phyloP scores from a whole-genome alignment of 2,113 vertebrate genomes.

The Calypte anna region DNA sequence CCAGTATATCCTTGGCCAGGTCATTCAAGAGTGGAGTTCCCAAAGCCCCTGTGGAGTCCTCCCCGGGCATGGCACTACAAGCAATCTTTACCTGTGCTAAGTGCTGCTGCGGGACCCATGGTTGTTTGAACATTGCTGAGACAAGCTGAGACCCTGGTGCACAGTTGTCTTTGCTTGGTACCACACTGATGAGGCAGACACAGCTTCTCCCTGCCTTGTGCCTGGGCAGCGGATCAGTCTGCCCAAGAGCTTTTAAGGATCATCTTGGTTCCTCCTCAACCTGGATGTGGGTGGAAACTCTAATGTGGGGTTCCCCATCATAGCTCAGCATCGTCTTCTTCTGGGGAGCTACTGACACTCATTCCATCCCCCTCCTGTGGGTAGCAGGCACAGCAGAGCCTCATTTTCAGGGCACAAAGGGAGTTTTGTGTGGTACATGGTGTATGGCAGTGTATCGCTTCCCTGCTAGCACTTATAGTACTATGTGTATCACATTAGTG shows the following conservation, averaged over 20 bases:
- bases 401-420: neutral
- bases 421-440: neutral
- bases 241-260: neutral
- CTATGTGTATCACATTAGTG: neutral
- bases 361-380: neutral
- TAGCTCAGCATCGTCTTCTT: neutral
- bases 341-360: neutral
- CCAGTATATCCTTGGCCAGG: neutral
- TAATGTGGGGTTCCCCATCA: neutral
- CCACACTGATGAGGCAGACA: rapidly evolving
- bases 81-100: rapidly evolving
- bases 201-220: neutral
- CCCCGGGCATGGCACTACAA: rapidly evolving
- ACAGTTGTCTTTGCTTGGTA: neutral
- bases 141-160: rapidly evolving
- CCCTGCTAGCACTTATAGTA: neutral
- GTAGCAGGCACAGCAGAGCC: neutral
- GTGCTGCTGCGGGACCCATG: neutral
- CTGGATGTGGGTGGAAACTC: neutral
- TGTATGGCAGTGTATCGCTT: neutral
- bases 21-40: neutral
- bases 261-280: neutral
- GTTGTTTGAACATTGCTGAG: neutral
- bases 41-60: neutral
- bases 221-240: neutral